Evolutionary conservation across 2,888 invertebrate genomes (phyloP).

Genomic region (Oxycera nigricornis): DNA sequence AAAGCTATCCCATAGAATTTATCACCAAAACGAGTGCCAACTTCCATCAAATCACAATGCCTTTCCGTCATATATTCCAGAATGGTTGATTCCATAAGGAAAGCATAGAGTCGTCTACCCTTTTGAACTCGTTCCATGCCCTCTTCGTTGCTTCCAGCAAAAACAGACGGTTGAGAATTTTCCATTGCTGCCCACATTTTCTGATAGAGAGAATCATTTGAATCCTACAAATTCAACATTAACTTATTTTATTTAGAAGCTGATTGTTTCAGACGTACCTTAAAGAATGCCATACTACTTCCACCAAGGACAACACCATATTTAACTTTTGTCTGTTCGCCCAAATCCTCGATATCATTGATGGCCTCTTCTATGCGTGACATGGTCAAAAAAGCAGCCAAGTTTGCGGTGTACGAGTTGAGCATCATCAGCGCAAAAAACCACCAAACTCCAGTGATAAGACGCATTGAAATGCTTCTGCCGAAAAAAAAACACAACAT

Average conservation of each 20-base stretch:
- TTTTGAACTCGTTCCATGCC: slow-evolving; percentile 85
- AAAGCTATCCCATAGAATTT: slow-evolving; percentile 95
- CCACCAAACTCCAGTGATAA: slow-evolving; percentile 92
- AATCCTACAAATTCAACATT: slow-evolving; percentile 67
- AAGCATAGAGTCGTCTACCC: slow-evolving; percentile 85
- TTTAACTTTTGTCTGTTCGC: slow-evolving; percentile 93
- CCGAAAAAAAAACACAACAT: background rate
- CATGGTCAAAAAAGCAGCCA: slow-evolving; percentile 91
- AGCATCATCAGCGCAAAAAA: slow-evolving; percentile 91
- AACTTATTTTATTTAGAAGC: background rate
- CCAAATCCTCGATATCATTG: slow-evolving; percentile 89
- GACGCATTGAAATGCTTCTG: slow-evolving; percentile 87
- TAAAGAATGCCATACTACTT: slow-evolving; percentile 90
- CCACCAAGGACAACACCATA: slow-evolving; percentile 92
- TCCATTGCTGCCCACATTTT: slow-evolving; percentile 95
- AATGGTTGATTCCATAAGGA: slow-evolving; percentile 94
- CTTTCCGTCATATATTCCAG: slow-evolving; percentile 91
- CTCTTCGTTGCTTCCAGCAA: slow-evolving; percentile 81
- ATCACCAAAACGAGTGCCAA: slow-evolving; percentile 82
- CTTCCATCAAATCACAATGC: slow-evolving; percentile 83
- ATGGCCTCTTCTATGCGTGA: slow-evolving; percentile 89
- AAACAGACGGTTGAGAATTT: slow-evolving; percentile 81
- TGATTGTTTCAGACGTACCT: slow-evolving; percentile 67
- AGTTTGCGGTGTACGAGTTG: slow-evolving; percentile 92
- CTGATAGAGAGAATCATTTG: slow-evolving; percentile 87